A percentile compares a stretch with the other conserved stretches of the same genome.
Conservation (phyloP, 2,797 vertebrate genomes). For the Melanotaenia boesemani region DNA sequence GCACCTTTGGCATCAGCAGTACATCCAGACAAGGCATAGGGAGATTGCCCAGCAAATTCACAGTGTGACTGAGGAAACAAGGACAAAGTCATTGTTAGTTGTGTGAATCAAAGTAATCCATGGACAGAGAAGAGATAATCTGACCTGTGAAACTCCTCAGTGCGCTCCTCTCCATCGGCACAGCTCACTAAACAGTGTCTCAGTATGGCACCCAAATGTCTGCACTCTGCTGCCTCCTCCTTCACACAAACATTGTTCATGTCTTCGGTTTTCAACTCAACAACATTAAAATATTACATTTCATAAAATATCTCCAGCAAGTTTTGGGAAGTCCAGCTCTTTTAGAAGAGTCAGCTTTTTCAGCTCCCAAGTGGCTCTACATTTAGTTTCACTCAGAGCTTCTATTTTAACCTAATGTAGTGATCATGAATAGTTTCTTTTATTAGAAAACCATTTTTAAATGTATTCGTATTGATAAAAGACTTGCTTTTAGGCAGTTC, state of each 20-base stretch:
- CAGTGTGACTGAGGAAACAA: slow-evolving; percentile 83
- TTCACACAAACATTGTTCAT: slow-evolving; percentile 53
- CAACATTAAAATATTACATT: background rate
- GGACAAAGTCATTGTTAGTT: background rate
- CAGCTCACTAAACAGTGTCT: slow-evolving; percentile 90
- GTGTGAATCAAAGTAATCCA: background rate
- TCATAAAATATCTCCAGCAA: background rate
- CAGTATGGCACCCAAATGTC: slow-evolving; percentile 89
- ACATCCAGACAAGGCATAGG: slow-evolving; percentile 91
- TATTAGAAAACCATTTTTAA: background rate
- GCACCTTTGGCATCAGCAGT: slow-evolving; percentile 87
- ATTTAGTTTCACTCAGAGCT: too few relatives aligned
- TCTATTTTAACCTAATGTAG: background rate
- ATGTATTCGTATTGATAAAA: background rate
- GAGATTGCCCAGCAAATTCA: slow-evolving; percentile 92
- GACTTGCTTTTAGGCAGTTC: background rate
- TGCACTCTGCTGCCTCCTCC: slow-evolving; percentile 91
- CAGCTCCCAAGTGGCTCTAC: too few relatives aligned
- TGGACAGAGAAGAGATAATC: slow-evolving; percentile 1
- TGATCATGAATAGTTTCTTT: background rate
- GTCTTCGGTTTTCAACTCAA: background rate
- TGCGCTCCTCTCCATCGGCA: slow-evolving; percentile 89
- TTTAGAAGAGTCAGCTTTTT: too few relatives aligned
- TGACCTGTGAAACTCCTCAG: slow-evolving; percentile 93
- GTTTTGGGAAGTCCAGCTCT: too few relatives aligned